Conservation (phyloP, 2,113 vertebrate species). For the Malurus cyaneus region DNA sequence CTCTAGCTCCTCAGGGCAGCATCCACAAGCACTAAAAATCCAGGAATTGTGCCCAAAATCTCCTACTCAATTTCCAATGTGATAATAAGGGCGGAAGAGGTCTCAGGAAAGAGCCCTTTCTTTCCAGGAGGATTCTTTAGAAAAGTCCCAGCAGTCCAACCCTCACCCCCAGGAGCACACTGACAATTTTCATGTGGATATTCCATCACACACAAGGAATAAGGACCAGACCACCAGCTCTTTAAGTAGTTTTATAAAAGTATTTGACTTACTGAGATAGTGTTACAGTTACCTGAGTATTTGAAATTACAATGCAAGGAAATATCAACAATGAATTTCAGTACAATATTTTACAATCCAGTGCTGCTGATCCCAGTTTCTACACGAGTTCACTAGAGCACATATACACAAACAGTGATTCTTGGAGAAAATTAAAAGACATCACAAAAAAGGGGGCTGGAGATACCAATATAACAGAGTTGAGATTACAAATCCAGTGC, state of each 20-base stretch:
- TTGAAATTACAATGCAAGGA: slow-evolving; percentile 71
- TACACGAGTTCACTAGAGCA: slow-evolving; percentile 58
- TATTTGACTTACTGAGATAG: slow-evolving; percentile 68
- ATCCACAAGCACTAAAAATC: background rate
- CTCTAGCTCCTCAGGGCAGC: background rate
- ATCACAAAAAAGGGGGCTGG: slow-evolving; percentile 57
- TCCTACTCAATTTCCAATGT: background rate
- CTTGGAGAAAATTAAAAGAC: slow-evolving; percentile 26
- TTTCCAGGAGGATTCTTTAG: no score
- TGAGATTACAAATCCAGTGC: background rate
- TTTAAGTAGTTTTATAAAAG: slow-evolving; percentile 74
- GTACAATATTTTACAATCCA: slow-evolving; percentile 73
- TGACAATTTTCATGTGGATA: background rate
- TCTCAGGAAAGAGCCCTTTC: background rate
- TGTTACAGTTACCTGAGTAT: slow-evolving; percentile 76
- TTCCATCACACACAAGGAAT: slow-evolving; percentile 1
- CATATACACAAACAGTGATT: slow-evolving; percentile 60
- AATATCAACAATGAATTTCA: slow-evolving; percentile 65
- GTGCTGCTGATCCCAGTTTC: slow-evolving; percentile 63
- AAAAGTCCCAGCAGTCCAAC: background rate
- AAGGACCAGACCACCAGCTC: background rate
- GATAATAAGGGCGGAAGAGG: fast-evolving
- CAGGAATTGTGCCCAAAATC: background rate
- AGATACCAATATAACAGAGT: slow-evolving; percentile 62
- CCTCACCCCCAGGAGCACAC: background rate